phyloP scores from a whole-genome alignment of 2,797 vertebrate species.

The Sardinella longiceps region DNA sequence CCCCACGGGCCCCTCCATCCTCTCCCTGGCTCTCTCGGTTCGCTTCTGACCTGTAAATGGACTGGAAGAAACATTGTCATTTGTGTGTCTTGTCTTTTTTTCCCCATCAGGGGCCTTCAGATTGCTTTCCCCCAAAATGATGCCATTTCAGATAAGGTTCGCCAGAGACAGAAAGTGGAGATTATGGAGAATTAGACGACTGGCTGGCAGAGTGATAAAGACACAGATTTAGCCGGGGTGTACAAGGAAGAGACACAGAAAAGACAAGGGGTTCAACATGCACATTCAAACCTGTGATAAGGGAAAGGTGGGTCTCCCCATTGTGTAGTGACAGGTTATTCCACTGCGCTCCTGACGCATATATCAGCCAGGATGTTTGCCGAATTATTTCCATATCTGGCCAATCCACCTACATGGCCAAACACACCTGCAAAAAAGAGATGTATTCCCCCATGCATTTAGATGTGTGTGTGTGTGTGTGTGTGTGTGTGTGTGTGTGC shows the following conservation, averaged over 20 bases:
- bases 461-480: neutral
- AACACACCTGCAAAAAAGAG: neutral
- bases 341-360: neutral
- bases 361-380: neutral
- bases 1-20: slow-evolving; percentile 36
- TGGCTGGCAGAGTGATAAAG: neutral
- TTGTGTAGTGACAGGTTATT: slow-evolving; percentile 9
- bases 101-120: slow-evolving; percentile 36
- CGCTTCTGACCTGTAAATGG: slow-evolving; percentile 36
- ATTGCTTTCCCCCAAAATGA: slow-evolving; percentile 34
- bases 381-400: neutral
- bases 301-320: neutral
- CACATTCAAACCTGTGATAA: neutral
- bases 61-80: neutral
- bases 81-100: neutral
- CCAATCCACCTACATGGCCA: neutral
- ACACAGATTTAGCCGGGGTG: neutral
- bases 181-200: neutral
- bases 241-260: neutral
- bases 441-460: neutral
- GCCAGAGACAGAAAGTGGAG: neutral
- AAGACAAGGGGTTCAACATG: neutral
- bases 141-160: slow-evolving; percentile 1
- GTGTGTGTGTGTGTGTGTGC: too few relatives aligned
- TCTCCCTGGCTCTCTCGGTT: slow-evolving; percentile 64